Conservation (phyloP, 2,888 invertebrate species). For the Strigamia transsilvanica region DNA sequence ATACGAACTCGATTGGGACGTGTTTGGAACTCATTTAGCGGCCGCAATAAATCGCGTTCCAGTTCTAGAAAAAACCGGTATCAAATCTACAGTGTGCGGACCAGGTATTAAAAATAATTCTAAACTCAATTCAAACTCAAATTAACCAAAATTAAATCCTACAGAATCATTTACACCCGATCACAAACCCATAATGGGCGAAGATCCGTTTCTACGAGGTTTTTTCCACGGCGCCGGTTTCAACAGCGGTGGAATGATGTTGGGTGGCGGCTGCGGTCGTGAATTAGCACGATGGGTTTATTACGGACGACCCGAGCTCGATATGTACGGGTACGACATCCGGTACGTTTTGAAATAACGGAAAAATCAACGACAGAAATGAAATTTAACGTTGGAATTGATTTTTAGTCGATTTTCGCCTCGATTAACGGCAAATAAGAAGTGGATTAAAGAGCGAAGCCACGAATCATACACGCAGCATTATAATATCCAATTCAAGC, state of each 20-base stretch:
- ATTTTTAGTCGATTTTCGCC: constrained; percentile 73
- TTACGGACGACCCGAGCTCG: constrained; percentile 80
- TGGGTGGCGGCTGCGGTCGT: constrained; percentile 85
- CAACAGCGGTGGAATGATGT: constrained; percentile 92
- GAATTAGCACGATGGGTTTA: constrained; percentile 87
- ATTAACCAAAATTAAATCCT: constrained; percentile 35
- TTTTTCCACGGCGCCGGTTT: constrained; percentile 87
- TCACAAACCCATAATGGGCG: constrained; percentile 85
- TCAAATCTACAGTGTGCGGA: constrained; percentile 87
- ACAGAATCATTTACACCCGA: constrained; percentile 89
- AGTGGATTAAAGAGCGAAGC: constrained; percentile 82
- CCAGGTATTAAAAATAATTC: constrained; percentile 66
- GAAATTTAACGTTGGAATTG: background rate
- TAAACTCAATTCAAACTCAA: background rate
- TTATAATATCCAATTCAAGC: constrained; percentile 81
- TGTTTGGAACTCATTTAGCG: constrained; percentile 78
- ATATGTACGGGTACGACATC: constrained; percentile 87
- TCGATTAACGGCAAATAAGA: constrained; percentile 73
- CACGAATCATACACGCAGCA: constrained; percentile 91
- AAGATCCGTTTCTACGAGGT: constrained; percentile 69
- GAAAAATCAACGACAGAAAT: background rate
- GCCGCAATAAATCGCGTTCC: constrained; percentile 79
- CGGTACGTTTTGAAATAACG: constrained; percentile 65
- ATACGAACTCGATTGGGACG: constrained; percentile 86
- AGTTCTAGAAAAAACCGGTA: constrained; percentile 75